Percentiles rank a stretch among this genome's conserved stretches.
Evolutionary conservation across 2,888 invertebrate genomes (phyloP).

Genomic region (Volucella inflata): DNA sequence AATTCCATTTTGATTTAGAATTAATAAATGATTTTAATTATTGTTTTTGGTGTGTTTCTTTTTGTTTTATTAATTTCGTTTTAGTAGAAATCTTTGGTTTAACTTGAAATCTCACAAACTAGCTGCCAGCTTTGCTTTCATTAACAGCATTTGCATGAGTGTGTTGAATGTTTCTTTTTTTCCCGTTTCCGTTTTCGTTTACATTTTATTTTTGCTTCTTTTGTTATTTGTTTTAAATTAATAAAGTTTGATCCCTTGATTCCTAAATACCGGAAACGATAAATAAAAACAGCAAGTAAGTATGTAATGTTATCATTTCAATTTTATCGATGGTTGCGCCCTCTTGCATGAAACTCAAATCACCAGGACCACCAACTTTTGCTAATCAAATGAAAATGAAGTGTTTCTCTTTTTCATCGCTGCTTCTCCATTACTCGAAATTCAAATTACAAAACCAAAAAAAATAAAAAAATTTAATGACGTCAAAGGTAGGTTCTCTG

Average conservation of each 20-base stretch:
- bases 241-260: constrained; percentile 18
- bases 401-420: not conserved
- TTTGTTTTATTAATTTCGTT: constrained; percentile 44
- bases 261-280: constrained; percentile 19
- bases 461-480: constrained; percentile 4
- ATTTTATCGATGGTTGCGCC: constrained; percentile 34
- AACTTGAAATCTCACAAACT: not conserved
- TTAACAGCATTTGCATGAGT: constrained; percentile 6
- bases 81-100: not conserved
- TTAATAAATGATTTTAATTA: constrained; percentile 57
- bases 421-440: not conserved
- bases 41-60: constrained; percentile 61
- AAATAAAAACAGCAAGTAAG: constrained; percentile 3
- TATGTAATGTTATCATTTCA: not conserved
- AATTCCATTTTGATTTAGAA: constrained; percentile 25
- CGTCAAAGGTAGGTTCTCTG: constrained; percentile 33
- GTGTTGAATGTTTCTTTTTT: constrained; percentile 29
- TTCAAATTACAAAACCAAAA: not conserved
- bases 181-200: not conserved
- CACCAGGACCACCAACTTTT: constrained; percentile 35
- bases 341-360: constrained; percentile 32
- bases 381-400: constrained; percentile 21
- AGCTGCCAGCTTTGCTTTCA: not conserved
- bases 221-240: constrained; percentile 27
- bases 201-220: constrained; percentile 1